A percentile compares a stretch with the other conserved stretches of the same genome.
Evolutionary conservation across 2,113 vertebrate genomes (phyloP).

Genomic region (Podiceps cristatus): DNA sequence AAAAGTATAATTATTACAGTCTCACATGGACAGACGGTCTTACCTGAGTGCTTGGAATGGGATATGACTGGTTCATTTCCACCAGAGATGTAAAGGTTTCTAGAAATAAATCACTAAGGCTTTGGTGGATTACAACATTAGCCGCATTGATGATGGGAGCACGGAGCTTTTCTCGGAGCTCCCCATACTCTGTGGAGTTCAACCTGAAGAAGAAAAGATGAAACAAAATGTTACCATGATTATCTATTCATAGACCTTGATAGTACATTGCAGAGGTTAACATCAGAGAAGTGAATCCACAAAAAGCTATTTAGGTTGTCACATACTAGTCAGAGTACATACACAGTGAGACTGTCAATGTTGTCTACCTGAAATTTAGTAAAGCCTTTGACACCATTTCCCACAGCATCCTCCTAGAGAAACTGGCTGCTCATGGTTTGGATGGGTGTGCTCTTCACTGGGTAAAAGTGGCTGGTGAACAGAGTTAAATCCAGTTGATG

Average conservation of each 20-base stretch:
- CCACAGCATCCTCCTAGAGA: too few species aligned
- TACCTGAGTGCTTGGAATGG: constrained; percentile 86
- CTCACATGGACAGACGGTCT: neutral
- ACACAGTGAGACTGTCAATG: neutral
- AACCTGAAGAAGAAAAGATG: constrained; percentile 75
- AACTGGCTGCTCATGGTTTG: too few species aligned
- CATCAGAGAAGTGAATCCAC: neutral
- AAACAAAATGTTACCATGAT: neutral
- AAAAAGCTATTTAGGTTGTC: neutral
- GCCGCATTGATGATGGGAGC: constrained; percentile 88
- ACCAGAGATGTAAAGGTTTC: constrained; percentile 91
- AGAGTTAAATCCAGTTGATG: too few species aligned
- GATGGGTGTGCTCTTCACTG: too few species aligned
- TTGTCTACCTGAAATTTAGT: too few species aligned
- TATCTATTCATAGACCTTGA: neutral
- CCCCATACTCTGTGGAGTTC: constrained; percentile 89
- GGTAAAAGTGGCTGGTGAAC: too few species aligned
- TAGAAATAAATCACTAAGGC: constrained; percentile 91
- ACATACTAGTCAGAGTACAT: neutral
- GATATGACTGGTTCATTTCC: constrained; percentile 86
- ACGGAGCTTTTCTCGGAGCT: constrained; percentile 88
- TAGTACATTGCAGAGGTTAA: neutral
- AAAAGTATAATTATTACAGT: neutral
- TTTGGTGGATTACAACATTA: constrained; percentile 92
- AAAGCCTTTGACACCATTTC: too few species aligned